Conservation (phyloP, 2,888 invertebrate genomes). For the Hyposoter didymator region DNA sequence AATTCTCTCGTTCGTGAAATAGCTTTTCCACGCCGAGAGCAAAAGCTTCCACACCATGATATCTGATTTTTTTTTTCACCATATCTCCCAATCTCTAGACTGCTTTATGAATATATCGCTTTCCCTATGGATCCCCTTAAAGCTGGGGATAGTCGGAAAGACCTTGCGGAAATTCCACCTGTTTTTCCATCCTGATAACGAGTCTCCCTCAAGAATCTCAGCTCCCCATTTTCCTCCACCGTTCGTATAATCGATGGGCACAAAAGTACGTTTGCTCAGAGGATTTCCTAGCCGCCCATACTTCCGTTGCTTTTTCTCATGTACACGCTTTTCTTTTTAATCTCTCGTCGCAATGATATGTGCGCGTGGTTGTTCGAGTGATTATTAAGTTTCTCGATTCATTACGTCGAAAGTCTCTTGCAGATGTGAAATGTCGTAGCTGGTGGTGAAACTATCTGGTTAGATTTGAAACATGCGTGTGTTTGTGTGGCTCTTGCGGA, state of each 20-base stretch:
- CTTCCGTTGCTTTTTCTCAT: neutral
- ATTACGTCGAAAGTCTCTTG: conserved; percentile 60
- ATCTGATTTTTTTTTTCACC: conserved; percentile 50
- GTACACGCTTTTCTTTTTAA: neutral
- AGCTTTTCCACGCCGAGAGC: conserved; percentile 48
- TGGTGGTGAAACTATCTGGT: conserved; percentile 60
- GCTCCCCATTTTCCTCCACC: neutral
- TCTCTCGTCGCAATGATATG: conserved; percentile 31
- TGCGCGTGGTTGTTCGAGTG: conserved; percentile 30
- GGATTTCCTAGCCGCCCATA: conserved; percentile 17
- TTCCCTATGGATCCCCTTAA: conserved; percentile 53
- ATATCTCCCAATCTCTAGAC: conserved; percentile 38
- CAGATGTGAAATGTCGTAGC: conserved; percentile 62
- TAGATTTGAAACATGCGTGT: conserved; percentile 43
- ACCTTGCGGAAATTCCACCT: conserved; percentile 56
- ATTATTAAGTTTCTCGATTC: conserved; percentile 64
- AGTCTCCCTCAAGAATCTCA: conserved; percentile 16
- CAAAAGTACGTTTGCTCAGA: neutral
- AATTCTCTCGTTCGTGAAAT: conserved; percentile 30
- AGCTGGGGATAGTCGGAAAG: conserved; percentile 5
- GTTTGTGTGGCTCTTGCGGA: conserved; percentile 8
- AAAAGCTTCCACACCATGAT: conserved; percentile 41
- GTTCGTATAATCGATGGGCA: conserved; percentile 9
- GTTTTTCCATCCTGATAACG: conserved; percentile 43
- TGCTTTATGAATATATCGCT: conserved; percentile 55